These are phyloP conservation scores for Meteorus cinctellus DNA, from an alignment of 2,888 invertebrate genomes.

Conservation along the genomic window DNA sequence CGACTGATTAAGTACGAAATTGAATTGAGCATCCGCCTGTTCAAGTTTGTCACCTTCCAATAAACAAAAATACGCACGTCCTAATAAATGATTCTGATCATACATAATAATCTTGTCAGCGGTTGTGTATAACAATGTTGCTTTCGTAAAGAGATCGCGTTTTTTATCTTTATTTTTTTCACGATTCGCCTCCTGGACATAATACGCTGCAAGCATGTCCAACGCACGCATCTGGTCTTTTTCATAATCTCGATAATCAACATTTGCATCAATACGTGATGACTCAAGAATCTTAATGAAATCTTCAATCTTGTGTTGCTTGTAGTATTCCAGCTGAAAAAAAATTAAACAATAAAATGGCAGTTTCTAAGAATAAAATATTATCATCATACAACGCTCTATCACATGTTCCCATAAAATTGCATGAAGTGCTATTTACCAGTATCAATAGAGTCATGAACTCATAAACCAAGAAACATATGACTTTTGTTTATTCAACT, in stretches of 20 bases:
- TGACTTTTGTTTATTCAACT: no score
- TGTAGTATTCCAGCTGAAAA: conserved; percentile 93
- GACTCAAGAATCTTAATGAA: conserved; percentile 96
- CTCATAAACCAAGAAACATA: no score
- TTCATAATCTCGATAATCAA: conserved; percentile 92
- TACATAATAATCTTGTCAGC: conserved; percentile 99
- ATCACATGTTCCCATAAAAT: no score
- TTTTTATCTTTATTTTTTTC: conserved; percentile 97
- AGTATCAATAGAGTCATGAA: no score
- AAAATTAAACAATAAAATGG: background rate
- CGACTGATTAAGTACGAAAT: conserved; percentile 97
- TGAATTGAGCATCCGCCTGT: conserved; percentile 99
- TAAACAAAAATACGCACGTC: conserved; percentile 97
- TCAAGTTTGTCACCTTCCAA: conserved; percentile 99
- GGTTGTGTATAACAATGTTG: conserved; percentile 95
- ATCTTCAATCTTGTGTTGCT: conserved; percentile 92
- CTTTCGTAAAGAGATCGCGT: conserved; percentile 95
- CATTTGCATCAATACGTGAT: conserved; percentile 89
- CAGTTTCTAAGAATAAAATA: no score
- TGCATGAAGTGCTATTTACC: no score
- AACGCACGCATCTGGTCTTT: conserved; percentile 98
- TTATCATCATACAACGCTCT: no score
- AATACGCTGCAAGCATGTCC: conserved; percentile 98
- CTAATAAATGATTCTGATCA: conserved; percentile 98
- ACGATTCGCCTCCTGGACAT: conserved; percentile 95